These are phyloP conservation scores for Rhadinocentrus ornatus DNA, from an alignment of 2,797 vertebrate genomes.

Conservation along the genomic window DNA sequence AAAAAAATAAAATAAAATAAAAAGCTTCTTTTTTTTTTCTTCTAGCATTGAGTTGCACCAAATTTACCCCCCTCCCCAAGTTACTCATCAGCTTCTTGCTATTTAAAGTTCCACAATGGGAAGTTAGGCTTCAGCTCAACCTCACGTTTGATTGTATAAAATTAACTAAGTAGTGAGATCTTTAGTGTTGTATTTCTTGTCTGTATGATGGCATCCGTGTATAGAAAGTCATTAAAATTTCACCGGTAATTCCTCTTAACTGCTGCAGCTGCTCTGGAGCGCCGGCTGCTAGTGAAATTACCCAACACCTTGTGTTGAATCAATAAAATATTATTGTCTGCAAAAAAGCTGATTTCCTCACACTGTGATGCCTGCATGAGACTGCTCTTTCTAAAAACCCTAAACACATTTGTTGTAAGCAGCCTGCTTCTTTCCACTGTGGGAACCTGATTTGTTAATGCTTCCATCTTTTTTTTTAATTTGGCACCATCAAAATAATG, in stretches of 20 bases:
- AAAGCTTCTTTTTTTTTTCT: too few species aligned
- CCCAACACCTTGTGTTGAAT: conserved; percentile 49
- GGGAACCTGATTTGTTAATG: background rate
- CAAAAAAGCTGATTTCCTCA: conserved; percentile 46
- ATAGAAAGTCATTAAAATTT: conserved; percentile 16
- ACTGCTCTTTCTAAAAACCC: conserved; percentile 6
- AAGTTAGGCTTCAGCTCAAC: background rate
- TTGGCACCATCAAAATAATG: too few species aligned
- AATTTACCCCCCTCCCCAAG: background rate
- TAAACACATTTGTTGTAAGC: conserved; percentile 17
- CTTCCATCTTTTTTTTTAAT: too few species aligned
- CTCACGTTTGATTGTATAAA: background rate
- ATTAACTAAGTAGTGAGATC: background rate
- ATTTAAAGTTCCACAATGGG: background rate
- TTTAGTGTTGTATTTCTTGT: conserved; percentile 8
- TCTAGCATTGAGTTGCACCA: background rate
- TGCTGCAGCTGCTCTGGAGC: conserved; percentile 36
- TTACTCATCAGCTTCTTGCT: background rate
- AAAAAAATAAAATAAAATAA: background rate
- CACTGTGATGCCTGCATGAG: conserved; percentile 9
- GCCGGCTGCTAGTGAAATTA: conserved; percentile 40
- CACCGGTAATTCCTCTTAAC: conserved; percentile 22
- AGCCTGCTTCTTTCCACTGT: background rate
- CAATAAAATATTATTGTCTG: conserved; percentile 43
- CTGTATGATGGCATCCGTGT: conserved; percentile 17